Evolutionary conservation across 2,113 vertebrate species (phyloP).

Genomic region (Macquaria ambigua): DNA sequence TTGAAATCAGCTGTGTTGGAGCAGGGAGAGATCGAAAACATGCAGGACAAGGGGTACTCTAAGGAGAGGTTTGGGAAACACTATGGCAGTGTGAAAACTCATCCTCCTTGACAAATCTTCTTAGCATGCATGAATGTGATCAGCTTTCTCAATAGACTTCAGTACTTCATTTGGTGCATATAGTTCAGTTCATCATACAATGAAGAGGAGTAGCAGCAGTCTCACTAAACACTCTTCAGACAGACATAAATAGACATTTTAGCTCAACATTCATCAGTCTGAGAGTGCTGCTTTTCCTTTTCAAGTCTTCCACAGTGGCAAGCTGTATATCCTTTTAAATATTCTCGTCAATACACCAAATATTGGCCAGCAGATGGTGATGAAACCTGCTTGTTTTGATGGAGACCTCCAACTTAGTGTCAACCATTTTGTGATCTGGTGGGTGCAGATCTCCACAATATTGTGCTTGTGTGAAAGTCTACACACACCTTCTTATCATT

Average conservation of each 20-base stretch:
- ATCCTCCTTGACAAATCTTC: not conserved
- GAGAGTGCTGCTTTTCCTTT: not conserved
- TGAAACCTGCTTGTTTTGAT: conserved; percentile 29
- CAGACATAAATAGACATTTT: not conserved
- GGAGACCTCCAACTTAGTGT: not conserved
- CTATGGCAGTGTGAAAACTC: not conserved
- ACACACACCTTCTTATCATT: not conserved
- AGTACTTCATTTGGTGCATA: not conserved
- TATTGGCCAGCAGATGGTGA: conserved; percentile 46
- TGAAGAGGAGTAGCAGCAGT: not conserved
- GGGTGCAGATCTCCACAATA: not conserved
- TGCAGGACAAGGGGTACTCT: too few relatives aligned
- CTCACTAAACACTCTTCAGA: not conserved
- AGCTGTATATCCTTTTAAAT: not conserved
- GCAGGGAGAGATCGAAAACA: too few relatives aligned
- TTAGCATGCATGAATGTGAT: not conserved
- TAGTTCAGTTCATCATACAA: not conserved
- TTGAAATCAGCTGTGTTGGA: too few relatives aligned
- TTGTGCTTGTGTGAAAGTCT: not conserved
- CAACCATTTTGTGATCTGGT: conserved; percentile 35
- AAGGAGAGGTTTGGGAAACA: not conserved
- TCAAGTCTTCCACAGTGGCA: too few relatives aligned
- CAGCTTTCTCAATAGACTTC: not conserved
- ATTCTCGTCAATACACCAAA: not conserved
- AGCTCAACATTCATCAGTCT: not conserved